Base-by-base conservation (phyloP, 2,888 invertebrate species). In the Agrotis exclamationis region DNA sequence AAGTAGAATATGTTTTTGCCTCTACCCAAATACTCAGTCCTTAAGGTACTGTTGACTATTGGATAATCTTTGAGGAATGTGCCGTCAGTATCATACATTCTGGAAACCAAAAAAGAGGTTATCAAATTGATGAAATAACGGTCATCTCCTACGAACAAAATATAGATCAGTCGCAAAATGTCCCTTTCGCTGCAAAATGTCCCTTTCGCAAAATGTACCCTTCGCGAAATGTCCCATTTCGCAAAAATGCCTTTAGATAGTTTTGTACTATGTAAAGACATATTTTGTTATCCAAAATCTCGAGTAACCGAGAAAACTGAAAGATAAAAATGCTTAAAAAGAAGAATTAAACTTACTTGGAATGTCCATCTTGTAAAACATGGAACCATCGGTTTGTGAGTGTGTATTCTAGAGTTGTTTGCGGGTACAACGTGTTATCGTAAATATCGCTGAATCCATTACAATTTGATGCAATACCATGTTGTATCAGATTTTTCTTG, bases 381-480 rank as follows among this genome's bases (percentile, higher is more conserved):
- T 91, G 91, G 13, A 85, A 82, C 89, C 90, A 91, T 48, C 91
- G 85, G 3, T 85, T 62, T 1, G 78, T 73, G 9, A 79, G 82
- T 1, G 83, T 73, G 44, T 68, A 89, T 71, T 91, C 91, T 4
- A 87, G 22, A 5, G 87, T 80, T n/a, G 87, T 58, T 65, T 79
- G 73, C 0, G 90, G 90, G 9, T 72, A 20, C 0, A 83, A 45
- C 4, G 80, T 65, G 0, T 80, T 64, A 28, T 90, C 68, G 60
- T 91, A 91, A 1, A 83, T 14, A 65, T 91, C 88, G 76, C 90
- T 87, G 56, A 80, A 86, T 0, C 84, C 87, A 20, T 58, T 24
- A 6, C 70, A 39, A 0, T 65, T 28, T 67, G 2, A 91, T 76
- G 20, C 85, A 78, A 16, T 81, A 82, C 33, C 67, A 18, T 3